Conservation (phyloP, 1,140 invertebrate species). For the Ephestia elutella region DNA sequence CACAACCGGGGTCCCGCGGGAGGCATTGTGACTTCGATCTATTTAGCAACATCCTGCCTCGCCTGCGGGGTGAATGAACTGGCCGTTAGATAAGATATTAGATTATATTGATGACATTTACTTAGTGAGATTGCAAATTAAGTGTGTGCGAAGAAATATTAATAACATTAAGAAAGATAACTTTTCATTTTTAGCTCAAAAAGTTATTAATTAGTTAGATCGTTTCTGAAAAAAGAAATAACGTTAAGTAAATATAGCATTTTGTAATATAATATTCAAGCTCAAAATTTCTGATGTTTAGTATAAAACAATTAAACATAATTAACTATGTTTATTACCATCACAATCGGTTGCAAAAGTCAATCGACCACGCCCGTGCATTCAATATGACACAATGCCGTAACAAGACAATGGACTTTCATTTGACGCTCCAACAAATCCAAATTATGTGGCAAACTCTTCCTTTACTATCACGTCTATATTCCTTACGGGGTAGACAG, state of each 20-base stretch:
- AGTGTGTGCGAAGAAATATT: background rate
- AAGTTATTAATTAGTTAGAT: too few species aligned
- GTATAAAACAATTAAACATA: background rate
- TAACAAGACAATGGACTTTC: background rate
- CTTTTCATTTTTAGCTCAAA: too few species aligned
- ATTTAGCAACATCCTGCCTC: conserved; percentile 10
- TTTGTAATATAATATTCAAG: too few species aligned
- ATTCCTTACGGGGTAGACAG: too few species aligned
- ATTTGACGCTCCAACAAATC: background rate
- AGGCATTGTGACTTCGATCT: conserved; percentile 10
- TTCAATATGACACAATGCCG: background rate
- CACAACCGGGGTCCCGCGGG: background rate
- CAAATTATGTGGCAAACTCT: background rate
- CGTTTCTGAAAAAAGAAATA: too few species aligned
- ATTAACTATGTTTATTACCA: background rate
- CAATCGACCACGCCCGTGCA: background rate
- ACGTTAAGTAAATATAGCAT: too few species aligned
- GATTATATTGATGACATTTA: background rate
- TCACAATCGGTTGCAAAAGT: background rate
- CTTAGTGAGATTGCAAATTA: background rate
- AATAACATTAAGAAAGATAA: too few species aligned
- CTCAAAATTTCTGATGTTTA: too few species aligned
- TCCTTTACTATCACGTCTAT: too few species aligned
- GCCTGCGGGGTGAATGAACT: background rate
- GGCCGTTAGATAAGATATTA: background rate